Percentiles rank a stretch among this genome's conserved stretches.
phyloP scores from a whole-genome alignment of 2,113 vertebrate genomes.

The Coreoperca whiteheadi region DNA sequence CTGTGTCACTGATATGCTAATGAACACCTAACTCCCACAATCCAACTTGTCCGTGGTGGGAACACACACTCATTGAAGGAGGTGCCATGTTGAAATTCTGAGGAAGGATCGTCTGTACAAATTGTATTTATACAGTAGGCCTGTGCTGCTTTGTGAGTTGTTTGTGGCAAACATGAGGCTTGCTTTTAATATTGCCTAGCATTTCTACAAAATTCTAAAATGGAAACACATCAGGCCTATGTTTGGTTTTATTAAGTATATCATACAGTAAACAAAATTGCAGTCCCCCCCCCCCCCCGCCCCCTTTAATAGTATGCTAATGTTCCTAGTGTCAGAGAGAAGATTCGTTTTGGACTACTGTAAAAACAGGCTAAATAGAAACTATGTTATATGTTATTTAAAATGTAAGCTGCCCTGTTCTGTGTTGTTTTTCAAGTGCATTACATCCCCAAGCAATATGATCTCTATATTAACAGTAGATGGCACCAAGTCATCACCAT shows the following conservation, averaged over 20 bases:
- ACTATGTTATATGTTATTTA: background rate
- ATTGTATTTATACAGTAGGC: constrained; percentile 33
- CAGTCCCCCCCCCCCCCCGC: too few species aligned
- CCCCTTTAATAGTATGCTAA: background rate
- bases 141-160: constrained; percentile 15
- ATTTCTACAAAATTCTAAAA: background rate
- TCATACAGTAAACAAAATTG: background rate
- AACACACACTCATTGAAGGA: constrained; percentile 57
- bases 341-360: background rate
- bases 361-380: background rate
- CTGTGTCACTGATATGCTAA: constrained; percentile 85
- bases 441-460: constrained; percentile 37
- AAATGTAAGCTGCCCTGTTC: background rate
- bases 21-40: constrained; percentile 80
- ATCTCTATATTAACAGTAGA: constrained; percentile 84
- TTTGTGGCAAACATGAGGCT: constrained; percentile 16
- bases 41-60: constrained; percentile 69
- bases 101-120: constrained; percentile 38
- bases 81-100: constrained; percentile 65
- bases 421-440: constrained; percentile 28
- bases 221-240: background rate
- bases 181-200: background rate
- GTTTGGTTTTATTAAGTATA: background rate
- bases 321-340: background rate
- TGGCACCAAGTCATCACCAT: constrained; percentile 83